A percentile compares a stretch with the other conserved stretches of the same genome.
These are phyloP conservation scores for Drosophila tristis DNA, from an alignment of 1,140 invertebrate species.

Conservation along the genomic window DNA sequence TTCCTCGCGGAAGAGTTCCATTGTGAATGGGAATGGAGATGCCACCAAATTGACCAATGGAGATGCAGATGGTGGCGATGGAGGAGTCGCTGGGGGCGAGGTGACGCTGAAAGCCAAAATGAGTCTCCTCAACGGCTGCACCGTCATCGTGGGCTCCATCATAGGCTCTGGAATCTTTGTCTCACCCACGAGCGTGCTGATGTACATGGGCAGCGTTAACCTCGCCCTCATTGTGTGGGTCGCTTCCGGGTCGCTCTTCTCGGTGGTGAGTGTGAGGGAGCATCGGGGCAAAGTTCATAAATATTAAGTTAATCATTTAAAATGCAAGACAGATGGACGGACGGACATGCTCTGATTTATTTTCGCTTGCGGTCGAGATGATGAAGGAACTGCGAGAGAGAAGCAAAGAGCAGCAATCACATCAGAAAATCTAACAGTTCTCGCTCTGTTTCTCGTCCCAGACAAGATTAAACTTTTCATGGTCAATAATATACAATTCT, in stretches of 20 bases:
- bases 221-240: conserved; percentile 95
- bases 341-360: too few species aligned
- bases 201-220: conserved; percentile 94
- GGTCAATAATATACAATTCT: too few species aligned
- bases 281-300: conserved; percentile 27
- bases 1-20: conserved; percentile 78
- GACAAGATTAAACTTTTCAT: too few species aligned
- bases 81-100: conserved; percentile 76
- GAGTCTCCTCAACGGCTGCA: conserved; percentile 95
- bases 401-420: too few species aligned
- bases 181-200: conserved; percentile 92
- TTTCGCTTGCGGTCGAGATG: too few species aligned
- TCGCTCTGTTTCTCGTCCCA: too few species aligned
- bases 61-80: conserved; percentile 42
- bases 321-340: conserved; percentile 39
- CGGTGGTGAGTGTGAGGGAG: conserved; percentile 89
- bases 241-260: conserved; percentile 93
- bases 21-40: conserved; percentile 78
- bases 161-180: conserved; percentile 98
- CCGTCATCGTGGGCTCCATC: conserved; percentile 97
- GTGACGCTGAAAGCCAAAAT: conserved; percentile 96
- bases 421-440: too few species aligned
- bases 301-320: conserved; percentile 32
- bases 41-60: conserved; percentile 66
- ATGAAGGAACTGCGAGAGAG: too few species aligned